These are phyloP conservation scores for Benthosema pterotum DNA, from an alignment of 2,797 vertebrate genomes.

Conservation along the genomic window DNA sequence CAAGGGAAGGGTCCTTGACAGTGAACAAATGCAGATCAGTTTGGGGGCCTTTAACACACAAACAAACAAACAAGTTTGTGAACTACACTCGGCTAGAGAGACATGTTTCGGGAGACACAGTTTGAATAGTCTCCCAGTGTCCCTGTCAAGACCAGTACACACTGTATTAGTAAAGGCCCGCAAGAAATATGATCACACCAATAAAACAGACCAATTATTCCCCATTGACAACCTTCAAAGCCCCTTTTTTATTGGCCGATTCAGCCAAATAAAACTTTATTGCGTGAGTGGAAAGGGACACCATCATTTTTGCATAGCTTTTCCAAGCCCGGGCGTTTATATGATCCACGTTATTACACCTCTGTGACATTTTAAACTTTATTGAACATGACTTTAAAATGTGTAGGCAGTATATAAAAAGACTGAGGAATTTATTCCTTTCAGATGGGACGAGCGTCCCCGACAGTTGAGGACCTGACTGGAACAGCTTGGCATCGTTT, in stretches of 20 bases:
- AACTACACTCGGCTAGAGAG: conserved; percentile 29
- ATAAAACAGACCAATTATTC: conserved; percentile 98
- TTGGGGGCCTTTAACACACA: background rate
- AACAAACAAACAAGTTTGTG: too few relatives aligned
- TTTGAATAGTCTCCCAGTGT: conserved; percentile 80
- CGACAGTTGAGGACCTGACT: conserved; percentile 82
- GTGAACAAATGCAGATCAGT: too few relatives aligned
- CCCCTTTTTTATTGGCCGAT: conserved; percentile 95
- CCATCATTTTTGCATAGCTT: conserved; percentile 92
- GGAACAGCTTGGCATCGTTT: conserved; percentile 63
- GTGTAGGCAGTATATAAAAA: conserved; percentile 99
- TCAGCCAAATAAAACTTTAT: conserved; percentile 99
- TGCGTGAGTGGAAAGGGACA: conserved; percentile 90
- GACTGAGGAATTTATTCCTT: conserved; percentile 93
- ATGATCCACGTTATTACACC: conserved; percentile 96
- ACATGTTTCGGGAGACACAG: conserved; percentile 38
- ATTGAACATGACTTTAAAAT: conserved; percentile 99
- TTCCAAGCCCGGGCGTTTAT: conserved; percentile 91
- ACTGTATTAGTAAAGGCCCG: conserved; percentile 84
- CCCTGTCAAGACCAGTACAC: conserved; percentile 87
- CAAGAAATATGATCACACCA: conserved; percentile 96
- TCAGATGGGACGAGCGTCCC: conserved; percentile 86
- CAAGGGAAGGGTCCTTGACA: too few relatives aligned
- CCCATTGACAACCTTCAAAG: conserved; percentile 98
- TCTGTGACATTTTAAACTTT: conserved; percentile 99